These are phyloP conservation scores for Xenentodon cancila DNA, from an alignment of 2,797 vertebrate species.

Conservation along the genomic window DNA sequence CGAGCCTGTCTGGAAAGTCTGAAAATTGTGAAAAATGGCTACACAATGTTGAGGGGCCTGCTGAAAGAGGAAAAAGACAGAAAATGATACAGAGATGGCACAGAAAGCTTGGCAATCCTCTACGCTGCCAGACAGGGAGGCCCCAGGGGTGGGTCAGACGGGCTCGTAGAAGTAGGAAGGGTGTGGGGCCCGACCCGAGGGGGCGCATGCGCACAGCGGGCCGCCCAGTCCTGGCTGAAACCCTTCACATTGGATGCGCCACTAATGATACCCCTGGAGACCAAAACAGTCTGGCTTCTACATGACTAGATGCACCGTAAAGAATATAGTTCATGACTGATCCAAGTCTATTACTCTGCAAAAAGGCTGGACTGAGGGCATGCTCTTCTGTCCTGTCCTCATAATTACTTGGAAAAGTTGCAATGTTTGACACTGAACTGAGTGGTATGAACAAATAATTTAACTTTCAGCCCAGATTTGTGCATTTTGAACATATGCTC, in stretches of 20 bases:
- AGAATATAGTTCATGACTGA: slow-evolving; percentile 40
- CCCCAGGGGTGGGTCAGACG: slow-evolving; percentile 50
- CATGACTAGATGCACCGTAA: slow-evolving; percentile 45
- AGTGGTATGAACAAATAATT: background rate
- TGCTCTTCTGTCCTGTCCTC: slow-evolving; percentile 14
- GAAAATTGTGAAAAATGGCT: slow-evolving; percentile 59
- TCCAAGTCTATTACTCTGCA: slow-evolving; percentile 16
- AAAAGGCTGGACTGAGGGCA: slow-evolving; percentile 19
- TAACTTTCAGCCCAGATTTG: slow-evolving; percentile 15
- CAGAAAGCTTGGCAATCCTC: slow-evolving; percentile 40
- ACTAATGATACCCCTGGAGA: slow-evolving; percentile 78
- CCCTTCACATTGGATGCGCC: slow-evolving; percentile 51
- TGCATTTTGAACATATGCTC: slow-evolving; percentile 19
- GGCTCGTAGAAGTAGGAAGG: slow-evolving; percentile 46
- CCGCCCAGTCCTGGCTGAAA: slow-evolving; percentile 56
- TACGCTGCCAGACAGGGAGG: slow-evolving; percentile 42
- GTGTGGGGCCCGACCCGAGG: slow-evolving; percentile 42
- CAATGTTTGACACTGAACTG: slow-evolving; percentile 6
- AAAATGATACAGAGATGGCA: slow-evolving; percentile 32
- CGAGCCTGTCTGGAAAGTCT: slow-evolving; percentile 53
- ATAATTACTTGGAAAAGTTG: slow-evolving; percentile 12
- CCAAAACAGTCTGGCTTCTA: slow-evolving; percentile 54
- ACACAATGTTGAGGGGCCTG: slow-evolving; percentile 14
- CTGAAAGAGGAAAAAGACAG: slow-evolving; percentile 31
- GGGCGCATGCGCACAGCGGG: slow-evolving; percentile 49